These are phyloP conservation scores for Drosophila siamana DNA, from an alignment of 2,888 invertebrate genomes.

Conservation along the genomic window DNA sequence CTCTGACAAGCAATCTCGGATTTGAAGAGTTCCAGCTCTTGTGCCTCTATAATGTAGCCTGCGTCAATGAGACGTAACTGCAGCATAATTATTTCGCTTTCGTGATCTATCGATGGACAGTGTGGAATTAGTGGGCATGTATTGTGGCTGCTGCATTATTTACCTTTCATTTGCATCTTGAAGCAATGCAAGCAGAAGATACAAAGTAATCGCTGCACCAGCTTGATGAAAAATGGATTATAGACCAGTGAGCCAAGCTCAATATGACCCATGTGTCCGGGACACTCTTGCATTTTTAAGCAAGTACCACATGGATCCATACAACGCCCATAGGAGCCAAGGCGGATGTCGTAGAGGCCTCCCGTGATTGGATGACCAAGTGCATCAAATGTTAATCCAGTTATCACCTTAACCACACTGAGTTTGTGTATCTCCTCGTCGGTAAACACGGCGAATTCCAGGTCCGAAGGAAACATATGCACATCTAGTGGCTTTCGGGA, in stretches of 20 bases:
- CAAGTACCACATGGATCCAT: slow-evolving; percentile 93
- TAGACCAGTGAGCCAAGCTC: slow-evolving; percentile 94
- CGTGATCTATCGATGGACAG: slow-evolving; percentile 74
- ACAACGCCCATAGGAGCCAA: slow-evolving; percentile 87
- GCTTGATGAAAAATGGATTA: slow-evolving; percentile 95
- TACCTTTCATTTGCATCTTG: slow-evolving; percentile 89
- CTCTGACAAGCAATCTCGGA: slow-evolving; percentile 82
- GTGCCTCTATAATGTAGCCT: slow-evolving; percentile 90
- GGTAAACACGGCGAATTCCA: slow-evolving; percentile 90
- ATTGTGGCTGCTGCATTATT: slow-evolving; percentile 9
- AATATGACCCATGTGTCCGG: slow-evolving; percentile 98
- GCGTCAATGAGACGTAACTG: slow-evolving; percentile 91
- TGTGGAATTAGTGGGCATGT: neutral
- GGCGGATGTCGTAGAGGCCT: slow-evolving; percentile 95
- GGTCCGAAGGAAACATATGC: slow-evolving; percentile 81
- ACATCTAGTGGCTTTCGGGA: slow-evolving; percentile 65
- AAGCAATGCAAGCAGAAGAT: slow-evolving; percentile 90
- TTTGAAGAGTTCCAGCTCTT: slow-evolving; percentile 87
- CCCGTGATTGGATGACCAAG: slow-evolving; percentile 93
- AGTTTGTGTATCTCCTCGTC: slow-evolving; percentile 91
- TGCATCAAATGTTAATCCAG: slow-evolving; percentile 91
- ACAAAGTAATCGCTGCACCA: slow-evolving; percentile 89
- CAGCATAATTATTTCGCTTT: slow-evolving; percentile 85
- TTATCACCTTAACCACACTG: slow-evolving; percentile 93
- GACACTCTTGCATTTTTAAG: slow-evolving; percentile 89